Evolutionary conservation across 2,113 vertebrate genomes (phyloP), one percentile per base, ranked within the genome.

Genomic region (Sarotherodon lohbergeri): DNA sequence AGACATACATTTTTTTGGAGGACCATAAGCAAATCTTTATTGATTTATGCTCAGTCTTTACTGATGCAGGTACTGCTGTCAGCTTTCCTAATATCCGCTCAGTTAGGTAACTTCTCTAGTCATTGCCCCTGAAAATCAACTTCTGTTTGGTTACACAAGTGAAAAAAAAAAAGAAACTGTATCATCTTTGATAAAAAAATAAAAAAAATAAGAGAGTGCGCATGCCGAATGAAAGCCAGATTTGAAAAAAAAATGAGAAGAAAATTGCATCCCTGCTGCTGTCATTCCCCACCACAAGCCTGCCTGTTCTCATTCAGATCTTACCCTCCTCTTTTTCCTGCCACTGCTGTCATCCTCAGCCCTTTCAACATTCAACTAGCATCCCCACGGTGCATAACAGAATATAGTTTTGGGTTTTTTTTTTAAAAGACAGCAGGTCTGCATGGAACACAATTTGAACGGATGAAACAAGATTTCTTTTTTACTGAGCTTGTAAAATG

Each of bases 331-430:
- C 89, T 85, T 90, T 86, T 82, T 90, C 61, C 93, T 91, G 86
- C 92, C 92, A 91, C 54, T 78, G 85, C 94, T 91, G 94, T 93
- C 92, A 93, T 91, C 91, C 80, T 92, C 92, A 94, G 88, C 90
- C 79, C 87, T 90, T 94, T 94, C 93, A 85, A 84, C 89, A 93
- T 94, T 95, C 92, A 92, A 83, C 92, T 80, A 76, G 90, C 87
- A 90, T 90, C 93, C 92, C 90, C 12, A 32, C 14, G 61, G 89
- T 93, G 91, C 87, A 86, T 57, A 87, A 85, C 90, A 90, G 83
- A 93, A 93, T 86, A 81, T 80, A 88, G 91, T 24, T 68, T 41
- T 5, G n/a, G 32, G 6, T 6, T 19, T 46, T 46, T 46, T 46
- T 90, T 71, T 57, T 66, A 55, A 73, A 86, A 92, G 78, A 78